Conservation (phyloP, 1,140 invertebrate genomes). For the Galendromus occidentalis region DNA sequence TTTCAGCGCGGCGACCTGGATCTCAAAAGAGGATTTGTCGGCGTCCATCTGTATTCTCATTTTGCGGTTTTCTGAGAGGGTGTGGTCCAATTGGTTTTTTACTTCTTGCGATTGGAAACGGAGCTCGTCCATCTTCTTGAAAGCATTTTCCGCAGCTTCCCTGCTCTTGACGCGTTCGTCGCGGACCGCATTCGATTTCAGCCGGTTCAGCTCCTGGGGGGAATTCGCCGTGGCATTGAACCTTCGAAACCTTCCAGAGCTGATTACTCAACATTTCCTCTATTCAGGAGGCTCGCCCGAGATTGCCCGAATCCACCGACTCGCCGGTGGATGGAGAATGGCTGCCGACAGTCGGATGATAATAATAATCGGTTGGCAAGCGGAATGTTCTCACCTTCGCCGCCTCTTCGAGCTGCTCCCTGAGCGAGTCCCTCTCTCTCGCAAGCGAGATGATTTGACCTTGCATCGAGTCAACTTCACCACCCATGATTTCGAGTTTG, state of each 20-base stretch:
- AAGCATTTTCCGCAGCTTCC: slow-evolving; percentile 22
- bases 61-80: slow-evolving; percentile 55
- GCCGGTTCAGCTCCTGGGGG: neutral
- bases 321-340: too few relatives aligned
- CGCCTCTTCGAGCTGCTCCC: slow-evolving; percentile 66
- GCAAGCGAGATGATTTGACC: slow-evolving; percentile 56
- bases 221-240: too few relatives aligned
- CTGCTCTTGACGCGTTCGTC: slow-evolving; percentile 23
- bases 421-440: slow-evolving; percentile 67
- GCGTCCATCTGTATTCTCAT: slow-evolving; percentile 71
- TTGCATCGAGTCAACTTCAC: slow-evolving; percentile 64
- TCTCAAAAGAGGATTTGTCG: slow-evolving; percentile 63
- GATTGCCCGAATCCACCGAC: too few relatives aligned
- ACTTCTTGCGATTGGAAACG: slow-evolving; percentile 61
- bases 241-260: too few relatives aligned
- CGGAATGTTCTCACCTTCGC: slow-evolving; percentile 12
- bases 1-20: slow-evolving; percentile 67
- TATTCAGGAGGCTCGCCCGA: too few relatives aligned
- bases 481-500: slow-evolving; percentile 56
- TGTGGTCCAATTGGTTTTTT: slow-evolving; percentile 68
- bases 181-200: slow-evolving; percentile 17
- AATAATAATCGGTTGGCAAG: too few relatives aligned
- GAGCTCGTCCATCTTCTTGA: slow-evolving; percentile 36
- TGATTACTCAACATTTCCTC: too few relatives aligned
- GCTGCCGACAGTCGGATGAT: too few relatives aligned